Evolutionary conservation across 2,797 vertebrate species (phyloP).

Genomic region (Mus spretus): DNA sequence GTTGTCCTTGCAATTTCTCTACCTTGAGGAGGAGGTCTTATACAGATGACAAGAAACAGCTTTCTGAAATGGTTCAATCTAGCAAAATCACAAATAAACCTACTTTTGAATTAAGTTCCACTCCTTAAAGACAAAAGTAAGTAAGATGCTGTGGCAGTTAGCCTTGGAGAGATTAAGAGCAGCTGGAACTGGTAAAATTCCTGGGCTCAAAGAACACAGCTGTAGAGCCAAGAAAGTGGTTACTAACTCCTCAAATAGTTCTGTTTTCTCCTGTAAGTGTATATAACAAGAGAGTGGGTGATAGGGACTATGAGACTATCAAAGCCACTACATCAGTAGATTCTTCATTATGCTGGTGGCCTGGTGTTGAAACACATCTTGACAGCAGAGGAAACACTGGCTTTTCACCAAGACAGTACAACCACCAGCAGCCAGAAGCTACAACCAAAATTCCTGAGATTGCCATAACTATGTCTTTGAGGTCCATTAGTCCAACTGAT

Average conservation of each 20-base stretch:
- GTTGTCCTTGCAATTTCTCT: background rate
- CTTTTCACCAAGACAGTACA: slow-evolving; percentile 84
- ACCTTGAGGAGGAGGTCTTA: background rate
- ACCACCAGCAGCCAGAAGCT: slow-evolving; percentile 85
- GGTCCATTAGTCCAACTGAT: slow-evolving; percentile 41
- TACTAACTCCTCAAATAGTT: background rate
- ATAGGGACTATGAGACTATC: background rate
- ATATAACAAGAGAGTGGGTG: background rate
- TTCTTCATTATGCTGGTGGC: background rate
- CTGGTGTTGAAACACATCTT: background rate
- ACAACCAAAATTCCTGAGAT: slow-evolving; percentile 36
- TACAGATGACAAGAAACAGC: background rate
- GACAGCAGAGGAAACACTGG: background rate
- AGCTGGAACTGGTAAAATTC: background rate
- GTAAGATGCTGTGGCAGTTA: background rate
- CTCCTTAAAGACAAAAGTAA: background rate
- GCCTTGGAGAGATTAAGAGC: background rate
- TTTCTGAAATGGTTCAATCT: background rate
- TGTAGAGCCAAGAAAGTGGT: background rate
- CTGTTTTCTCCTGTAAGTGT: slow-evolving; percentile 46
- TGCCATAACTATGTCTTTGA: slow-evolving; percentile 38
- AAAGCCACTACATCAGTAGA: background rate
- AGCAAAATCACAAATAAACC: slow-evolving; percentile 15
- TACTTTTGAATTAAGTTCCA: background rate
- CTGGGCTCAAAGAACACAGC: background rate